Conservation (phyloP, 2,888 invertebrate species). For the Nephrotoma appendiculata region DNA sequence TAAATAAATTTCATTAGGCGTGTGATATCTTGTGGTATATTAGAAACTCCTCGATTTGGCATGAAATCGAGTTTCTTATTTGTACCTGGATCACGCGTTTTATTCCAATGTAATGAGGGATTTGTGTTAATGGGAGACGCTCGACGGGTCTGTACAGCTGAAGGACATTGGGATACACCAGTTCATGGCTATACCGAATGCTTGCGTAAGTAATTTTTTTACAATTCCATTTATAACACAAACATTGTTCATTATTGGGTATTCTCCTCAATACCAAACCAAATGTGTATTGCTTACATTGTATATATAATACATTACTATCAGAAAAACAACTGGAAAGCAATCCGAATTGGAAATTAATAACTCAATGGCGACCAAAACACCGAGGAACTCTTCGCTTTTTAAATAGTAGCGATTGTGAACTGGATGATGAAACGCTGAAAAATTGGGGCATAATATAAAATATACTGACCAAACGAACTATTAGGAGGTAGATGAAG, state of each 20-base stretch:
- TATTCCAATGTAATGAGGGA: constrained; percentile 81
- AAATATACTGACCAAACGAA: constrained; percentile 70
- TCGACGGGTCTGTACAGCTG: constrained; percentile 59
- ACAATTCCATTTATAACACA: background rate
- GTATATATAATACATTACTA: constrained; percentile 37
- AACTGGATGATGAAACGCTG: constrained; percentile 37
- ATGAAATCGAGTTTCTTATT: constrained; percentile 82
- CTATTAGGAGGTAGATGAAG: constrained; percentile 54
- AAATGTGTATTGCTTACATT: constrained; percentile 43
- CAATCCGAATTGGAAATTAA: constrained; percentile 41
- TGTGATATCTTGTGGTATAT: constrained; percentile 70
- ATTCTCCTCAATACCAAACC: constrained; percentile 47
- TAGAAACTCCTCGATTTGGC: constrained; percentile 83
- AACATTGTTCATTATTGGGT: background rate
- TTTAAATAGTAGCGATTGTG: constrained; percentile 39
- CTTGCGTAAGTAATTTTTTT: constrained; percentile 60
- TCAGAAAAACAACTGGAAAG: constrained; percentile 43
- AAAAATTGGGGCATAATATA: constrained; percentile 65
- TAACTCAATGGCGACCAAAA: constrained; percentile 43
- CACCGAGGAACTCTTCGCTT: constrained; percentile 39
- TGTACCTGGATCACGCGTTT: constrained; percentile 69
- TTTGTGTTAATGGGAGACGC: constrained; percentile 77
- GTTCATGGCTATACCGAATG: constrained; percentile 80
- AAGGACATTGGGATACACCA: constrained; percentile 73
- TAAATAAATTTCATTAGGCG: constrained; percentile 23